Evolutionary conservation across 2,113 vertebrate genomes (phyloP).

Genomic region (Vombatus ursinus): DNA sequence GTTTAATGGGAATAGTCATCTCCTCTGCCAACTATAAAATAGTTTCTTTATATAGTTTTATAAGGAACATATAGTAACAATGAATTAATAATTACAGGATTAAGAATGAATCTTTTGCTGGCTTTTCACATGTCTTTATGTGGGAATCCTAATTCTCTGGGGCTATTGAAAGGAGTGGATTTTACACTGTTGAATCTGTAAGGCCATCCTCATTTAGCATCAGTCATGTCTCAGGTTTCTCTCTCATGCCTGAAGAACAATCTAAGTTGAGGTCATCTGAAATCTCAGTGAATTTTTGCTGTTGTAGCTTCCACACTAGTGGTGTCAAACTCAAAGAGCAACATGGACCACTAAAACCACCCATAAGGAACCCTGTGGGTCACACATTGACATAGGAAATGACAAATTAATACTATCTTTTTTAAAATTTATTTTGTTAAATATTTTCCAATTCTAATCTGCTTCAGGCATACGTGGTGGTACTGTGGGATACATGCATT

Average conservation of each 20-base stretch:
- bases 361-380: not conserved
- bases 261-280: conserved; percentile 22
- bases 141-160: conserved; percentile 30
- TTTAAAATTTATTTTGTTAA: not conserved
- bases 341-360: not conserved
- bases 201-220: not conserved
- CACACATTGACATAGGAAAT: not conserved
- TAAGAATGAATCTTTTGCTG: conserved; percentile 45
- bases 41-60: conserved; percentile 73
- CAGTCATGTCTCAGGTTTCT: not conserved
- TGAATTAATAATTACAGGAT: conserved; percentile 63
- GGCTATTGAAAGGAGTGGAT: not conserved
- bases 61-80: conserved; percentile 66
- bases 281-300: not conserved
- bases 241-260: conserved; percentile 15
- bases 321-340: not conserved
- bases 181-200: conserved; percentile 34
- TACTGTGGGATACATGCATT: not conserved
- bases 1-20: conserved; percentile 56
- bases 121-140: conserved; percentile 55
- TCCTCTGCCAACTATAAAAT: conserved; percentile 64
- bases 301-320: not conserved
- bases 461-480: not conserved
- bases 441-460: not conserved
- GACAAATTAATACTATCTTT: not conserved